Evolutionary conservation across 2,797 vertebrate genomes (phyloP).

Genomic region (Emydoidea blandingii): DNA sequence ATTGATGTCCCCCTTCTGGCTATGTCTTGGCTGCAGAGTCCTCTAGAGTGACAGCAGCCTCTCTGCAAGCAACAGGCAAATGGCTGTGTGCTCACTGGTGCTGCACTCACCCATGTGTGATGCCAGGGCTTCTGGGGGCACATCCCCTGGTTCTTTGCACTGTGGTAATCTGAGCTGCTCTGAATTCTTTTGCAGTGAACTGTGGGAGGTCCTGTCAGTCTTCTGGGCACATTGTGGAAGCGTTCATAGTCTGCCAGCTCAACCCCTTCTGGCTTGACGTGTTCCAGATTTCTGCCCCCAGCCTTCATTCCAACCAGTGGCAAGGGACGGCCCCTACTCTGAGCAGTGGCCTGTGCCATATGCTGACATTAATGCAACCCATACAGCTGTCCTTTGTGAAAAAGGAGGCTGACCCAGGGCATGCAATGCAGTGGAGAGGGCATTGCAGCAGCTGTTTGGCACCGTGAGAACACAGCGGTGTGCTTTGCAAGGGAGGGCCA

Average conservation of each 20-base stretch:
- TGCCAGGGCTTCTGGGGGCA: not conserved
- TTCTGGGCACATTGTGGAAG: rapidly evolving
- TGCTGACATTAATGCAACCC: rapidly evolving
- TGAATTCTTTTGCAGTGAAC: not conserved
- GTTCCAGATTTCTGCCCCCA: not conserved
- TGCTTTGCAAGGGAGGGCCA: no score
- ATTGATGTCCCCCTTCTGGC: not conserved
- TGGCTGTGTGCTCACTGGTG: rapidly evolving
- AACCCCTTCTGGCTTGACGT: not conserved
- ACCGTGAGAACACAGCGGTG: no score
- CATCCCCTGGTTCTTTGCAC: not conserved
- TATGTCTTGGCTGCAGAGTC: not conserved
- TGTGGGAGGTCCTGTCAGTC: not conserved
- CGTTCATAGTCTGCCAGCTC: rapidly evolving
- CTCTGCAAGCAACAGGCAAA: not conserved
- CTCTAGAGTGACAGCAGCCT: not conserved
- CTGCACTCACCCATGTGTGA: not conserved
- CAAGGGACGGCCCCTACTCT: rapidly evolving
- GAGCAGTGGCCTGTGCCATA: not conserved
- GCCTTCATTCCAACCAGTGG: not conserved
- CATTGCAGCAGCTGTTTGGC: not conserved
- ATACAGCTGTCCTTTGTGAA: not conserved
- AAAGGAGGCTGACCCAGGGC: not conserved
- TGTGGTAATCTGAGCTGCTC: rapidly evolving
- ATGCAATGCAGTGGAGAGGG: not conserved